Percentiles rank a stretch among this genome's conserved stretches.
phyloP scores from a whole-genome alignment of 2,113 vertebrate species.

The Salvator merianae region DNA sequence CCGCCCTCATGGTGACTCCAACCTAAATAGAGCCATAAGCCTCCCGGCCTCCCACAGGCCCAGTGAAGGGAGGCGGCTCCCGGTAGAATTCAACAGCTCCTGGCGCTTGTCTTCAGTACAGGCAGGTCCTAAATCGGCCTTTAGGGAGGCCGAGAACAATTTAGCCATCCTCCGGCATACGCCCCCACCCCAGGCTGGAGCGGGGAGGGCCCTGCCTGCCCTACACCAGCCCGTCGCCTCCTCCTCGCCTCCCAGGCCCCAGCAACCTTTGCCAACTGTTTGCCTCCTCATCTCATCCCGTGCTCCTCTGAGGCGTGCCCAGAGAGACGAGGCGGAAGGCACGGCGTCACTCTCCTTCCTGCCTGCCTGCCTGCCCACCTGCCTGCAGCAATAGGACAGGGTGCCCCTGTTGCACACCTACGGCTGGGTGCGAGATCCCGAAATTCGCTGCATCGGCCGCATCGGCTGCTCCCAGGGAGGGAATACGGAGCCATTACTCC shows the following conservation, averaged over 20 bases:
- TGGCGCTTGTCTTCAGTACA: background rate
- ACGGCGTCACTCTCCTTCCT: background rate
- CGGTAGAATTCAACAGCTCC: background rate
- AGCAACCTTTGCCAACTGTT: too few species aligned
- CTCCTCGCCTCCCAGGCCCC: background rate
- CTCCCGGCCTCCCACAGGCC: background rate
- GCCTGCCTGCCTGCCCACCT: too few species aligned
- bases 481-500: background rate
- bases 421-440: background rate
- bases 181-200: background rate
- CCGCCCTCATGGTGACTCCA: too few species aligned
- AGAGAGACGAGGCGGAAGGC: too few species aligned
- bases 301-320: too few species aligned
- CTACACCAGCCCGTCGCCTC: too few species aligned
- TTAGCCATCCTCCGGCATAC: background rate
- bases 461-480: background rate
- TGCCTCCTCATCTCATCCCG: too few species aligned
- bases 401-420: slow-evolving; percentile 10
- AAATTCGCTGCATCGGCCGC: too few species aligned
- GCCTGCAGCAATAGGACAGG: background rate
- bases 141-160: background rate
- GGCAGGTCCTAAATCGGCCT: background rate
- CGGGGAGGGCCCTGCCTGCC: too few species aligned
- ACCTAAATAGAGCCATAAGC: too few species aligned
- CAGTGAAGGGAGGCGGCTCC: background rate